Percentiles rank a stretch among this genome's conserved stretches.
Evolutionary conservation across 2,113 vertebrate species (phyloP).

Genomic region (Atractosteus spatula): DNA sequence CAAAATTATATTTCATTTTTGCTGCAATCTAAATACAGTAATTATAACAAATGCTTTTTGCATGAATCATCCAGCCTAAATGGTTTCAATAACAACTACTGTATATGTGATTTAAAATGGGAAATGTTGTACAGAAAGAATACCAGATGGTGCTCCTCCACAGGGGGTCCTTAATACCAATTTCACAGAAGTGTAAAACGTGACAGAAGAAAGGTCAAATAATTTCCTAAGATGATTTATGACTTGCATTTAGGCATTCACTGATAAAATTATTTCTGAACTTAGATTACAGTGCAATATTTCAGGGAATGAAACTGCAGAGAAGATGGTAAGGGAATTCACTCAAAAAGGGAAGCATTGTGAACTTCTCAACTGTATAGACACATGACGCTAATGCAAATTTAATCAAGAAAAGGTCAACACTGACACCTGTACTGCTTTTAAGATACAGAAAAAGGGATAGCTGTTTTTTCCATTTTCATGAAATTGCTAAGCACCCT

Average conservation of each 20-base stretch:
- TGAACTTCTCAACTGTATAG: constrained; percentile 17
- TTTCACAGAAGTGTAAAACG: constrained; percentile 4
- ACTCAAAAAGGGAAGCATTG: background rate
- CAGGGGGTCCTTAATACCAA: background rate
- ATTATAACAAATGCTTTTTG: background rate
- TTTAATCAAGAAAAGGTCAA: constrained; percentile 37
- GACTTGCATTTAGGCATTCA: constrained; percentile 6
- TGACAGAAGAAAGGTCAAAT: constrained; percentile 13
- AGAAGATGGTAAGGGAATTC: background rate
- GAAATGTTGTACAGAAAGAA: background rate
- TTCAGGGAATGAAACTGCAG: constrained; percentile 6
- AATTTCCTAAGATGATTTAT: constrained; percentile 14
- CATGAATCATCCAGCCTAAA: constrained; percentile 3
- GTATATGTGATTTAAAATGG: background rate
- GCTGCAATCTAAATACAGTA: background rate
- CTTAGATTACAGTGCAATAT: constrained; percentile 16
- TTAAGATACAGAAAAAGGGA: constrained; percentile 21
- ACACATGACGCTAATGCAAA: constrained; percentile 5
- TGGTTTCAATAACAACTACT: background rate
- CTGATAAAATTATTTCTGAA: constrained; percentile 16
- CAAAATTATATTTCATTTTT: background rate
- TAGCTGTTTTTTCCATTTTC: constrained; percentile 14
- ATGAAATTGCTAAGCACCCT: background rate
- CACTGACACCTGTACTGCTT: constrained; percentile 27
- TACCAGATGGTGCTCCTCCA: constrained; percentile 1